Conservation (phyloP, 2,888 invertebrate genomes). For the Caenorhabditis macrosperma region DNA sequence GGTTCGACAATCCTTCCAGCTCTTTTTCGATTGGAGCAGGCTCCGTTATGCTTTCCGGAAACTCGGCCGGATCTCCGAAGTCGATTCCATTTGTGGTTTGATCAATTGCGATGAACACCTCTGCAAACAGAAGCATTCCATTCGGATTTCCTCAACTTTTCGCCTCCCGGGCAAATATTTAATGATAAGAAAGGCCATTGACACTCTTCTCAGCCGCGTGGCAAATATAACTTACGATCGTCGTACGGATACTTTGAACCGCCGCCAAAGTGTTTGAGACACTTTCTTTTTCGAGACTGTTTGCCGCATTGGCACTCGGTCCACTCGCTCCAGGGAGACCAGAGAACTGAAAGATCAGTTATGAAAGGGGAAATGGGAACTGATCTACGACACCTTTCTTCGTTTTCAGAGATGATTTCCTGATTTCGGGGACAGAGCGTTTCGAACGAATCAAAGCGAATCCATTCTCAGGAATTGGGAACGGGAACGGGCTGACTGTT, state of each 20-base stretch:
- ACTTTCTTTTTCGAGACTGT: constrained; percentile 63
- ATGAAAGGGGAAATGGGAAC: neutral
- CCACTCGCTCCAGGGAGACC: constrained; percentile 65
- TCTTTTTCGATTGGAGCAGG: constrained; percentile 31
- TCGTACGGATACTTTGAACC: constrained; percentile 52
- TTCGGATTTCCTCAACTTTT: constrained; percentile 31
- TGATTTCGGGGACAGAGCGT: constrained; percentile 11
- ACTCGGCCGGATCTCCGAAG: constrained; percentile 47
- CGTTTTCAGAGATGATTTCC: neutral
- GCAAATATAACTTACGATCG: constrained; percentile 53
- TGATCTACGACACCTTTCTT: constrained; percentile 23
- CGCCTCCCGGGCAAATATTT: constrained; percentile 22
- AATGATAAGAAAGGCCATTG: constrained; percentile 9
- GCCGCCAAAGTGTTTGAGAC: constrained; percentile 49
- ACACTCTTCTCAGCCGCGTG: neutral
- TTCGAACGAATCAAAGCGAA: constrained; percentile 53
- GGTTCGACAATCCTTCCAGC: neutral
- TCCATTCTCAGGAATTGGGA: constrained; percentile 55
- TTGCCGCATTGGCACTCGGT: constrained; percentile 64
- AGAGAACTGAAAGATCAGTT: constrained; percentile 49
- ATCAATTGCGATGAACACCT: constrained; percentile 39
- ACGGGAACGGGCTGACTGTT: constrained; percentile 51
- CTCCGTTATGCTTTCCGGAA: constrained; percentile 36
- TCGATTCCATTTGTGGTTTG: constrained; percentile 36
- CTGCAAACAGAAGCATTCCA: constrained; percentile 34